Evolutionary conservation across 2,113 vertebrate genomes (phyloP), one percentile per base, ranked within the genome.

Genomic region (Labeo catla): DNA sequence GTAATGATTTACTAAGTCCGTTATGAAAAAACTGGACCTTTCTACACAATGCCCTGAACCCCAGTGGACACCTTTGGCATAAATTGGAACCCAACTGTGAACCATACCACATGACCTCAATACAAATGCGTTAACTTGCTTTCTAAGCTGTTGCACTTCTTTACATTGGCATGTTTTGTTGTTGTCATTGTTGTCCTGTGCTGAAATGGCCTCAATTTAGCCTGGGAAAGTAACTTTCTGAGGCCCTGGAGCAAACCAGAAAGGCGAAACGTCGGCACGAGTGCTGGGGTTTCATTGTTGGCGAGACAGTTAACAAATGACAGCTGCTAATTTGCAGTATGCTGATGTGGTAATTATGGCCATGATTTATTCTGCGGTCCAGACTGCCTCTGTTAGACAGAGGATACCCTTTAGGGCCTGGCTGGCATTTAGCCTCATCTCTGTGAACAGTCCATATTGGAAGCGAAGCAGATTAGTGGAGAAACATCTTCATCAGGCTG

Each of bases 301-400:
- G 66, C 47, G 2, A 61, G 80, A 79, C 80, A 68, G 74, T 68
- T 68, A 81, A 80, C 81, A 77, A 86, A 86, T 68, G 81, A 49
- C 76, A 86, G 81, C 66, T 78, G 77, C 28, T 86, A 86, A 84
- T 80, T 88, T 50, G 66, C 84, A 80, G 76, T 50, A 54, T 79
- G 65, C 74, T 86, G 76, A 86, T 86, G 79, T 81, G 78, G 50
- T 83, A 88, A 88, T 88, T 70, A 86, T 77, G 70, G 49, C 7
- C 34, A 54, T 72, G 84, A 83, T 86, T 77, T 80, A 57, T 78
- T 80, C 76, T 54, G 45, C 23, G 10, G 49, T 76, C 80, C 83
- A 70, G 61, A 79, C 79, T 79, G 83, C 65, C 83, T 68, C n/a
- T 8, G 19, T 65, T 66, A 80, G 47, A 84, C 73, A 43, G 70